A percentile compares a stretch with the other conserved stretches of the same genome.
Evolutionary conservation across 2,797 vertebrate genomes (phyloP).

Genomic region (Dipus sagitta): DNA sequence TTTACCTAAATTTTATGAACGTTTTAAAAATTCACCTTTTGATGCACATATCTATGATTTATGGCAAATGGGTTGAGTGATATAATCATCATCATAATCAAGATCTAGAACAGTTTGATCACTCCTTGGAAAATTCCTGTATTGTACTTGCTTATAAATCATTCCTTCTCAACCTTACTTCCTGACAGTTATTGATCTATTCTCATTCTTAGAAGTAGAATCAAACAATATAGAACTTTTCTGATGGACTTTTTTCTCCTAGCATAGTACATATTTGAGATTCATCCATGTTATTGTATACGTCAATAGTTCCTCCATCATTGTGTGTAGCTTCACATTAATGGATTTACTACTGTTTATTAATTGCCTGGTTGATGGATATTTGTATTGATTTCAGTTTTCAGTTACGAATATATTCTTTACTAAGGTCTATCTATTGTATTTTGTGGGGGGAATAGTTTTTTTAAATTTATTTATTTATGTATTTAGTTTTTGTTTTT

Average conservation of each 20-base stretch:
- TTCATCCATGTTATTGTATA: not conserved
- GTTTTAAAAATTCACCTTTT: not conserved
- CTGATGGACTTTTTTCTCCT: not conserved
- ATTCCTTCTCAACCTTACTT: no score
- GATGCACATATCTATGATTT: not conserved
- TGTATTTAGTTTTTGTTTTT: no score
- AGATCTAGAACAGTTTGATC: not conserved
- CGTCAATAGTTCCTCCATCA: not conserved
- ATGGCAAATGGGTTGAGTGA: not conserved
- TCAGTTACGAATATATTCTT: no score
- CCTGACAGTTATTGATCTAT: not conserved
- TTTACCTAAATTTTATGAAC: no score
- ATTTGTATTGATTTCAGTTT: not conserved
- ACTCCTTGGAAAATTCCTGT: not conserved
- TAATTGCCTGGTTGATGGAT: not conserved
- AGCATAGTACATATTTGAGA: not conserved
- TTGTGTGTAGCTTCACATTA: no score
- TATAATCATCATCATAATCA: not conserved
- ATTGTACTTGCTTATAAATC: no score
- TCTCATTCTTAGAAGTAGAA: not conserved
- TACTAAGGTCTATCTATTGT: no score
- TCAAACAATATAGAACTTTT: not conserved
- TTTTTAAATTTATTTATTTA: no score
- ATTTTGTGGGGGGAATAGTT: no score
- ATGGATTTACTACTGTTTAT: not conserved